phyloP scores from a whole-genome alignment of 2,888 invertebrate genomes.

The Temnothorax ravouxi region DNA sequence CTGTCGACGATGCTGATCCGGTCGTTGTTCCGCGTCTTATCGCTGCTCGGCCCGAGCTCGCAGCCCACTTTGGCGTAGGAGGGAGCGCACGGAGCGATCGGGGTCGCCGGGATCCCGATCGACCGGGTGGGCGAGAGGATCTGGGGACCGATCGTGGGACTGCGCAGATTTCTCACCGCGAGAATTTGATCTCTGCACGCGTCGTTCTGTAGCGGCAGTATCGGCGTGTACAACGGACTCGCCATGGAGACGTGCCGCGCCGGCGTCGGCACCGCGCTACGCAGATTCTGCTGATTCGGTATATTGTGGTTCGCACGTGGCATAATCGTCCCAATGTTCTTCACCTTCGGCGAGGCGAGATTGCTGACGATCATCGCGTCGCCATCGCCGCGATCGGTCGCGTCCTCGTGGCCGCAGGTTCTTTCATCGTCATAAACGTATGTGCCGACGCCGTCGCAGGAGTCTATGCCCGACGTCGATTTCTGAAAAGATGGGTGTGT shows the following conservation, averaged over 20 bases:
- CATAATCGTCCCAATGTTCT: conserved; percentile 38
- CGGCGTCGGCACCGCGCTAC: conserved; percentile 74
- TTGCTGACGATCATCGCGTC: not conserved
- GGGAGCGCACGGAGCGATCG: conserved; percentile 57
- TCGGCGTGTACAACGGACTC: conserved; percentile 59
- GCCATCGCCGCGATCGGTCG: conserved; percentile 47
- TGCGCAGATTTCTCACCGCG: conserved; percentile 81
- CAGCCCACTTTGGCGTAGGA: conserved; percentile 62
- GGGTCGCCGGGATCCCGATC: conserved; percentile 39
- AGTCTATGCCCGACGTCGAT: conserved; percentile 73
- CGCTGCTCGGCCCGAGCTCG: conserved; percentile 56
- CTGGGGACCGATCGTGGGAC: conserved; percentile 31
- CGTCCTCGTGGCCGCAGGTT: conserved; percentile 57
- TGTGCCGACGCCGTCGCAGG: conserved; percentile 69
- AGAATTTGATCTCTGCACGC: conserved; percentile 80
- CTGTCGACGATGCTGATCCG: conserved; percentile 75
- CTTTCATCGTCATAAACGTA: conserved; percentile 68
- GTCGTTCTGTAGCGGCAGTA: conserved; percentile 68
- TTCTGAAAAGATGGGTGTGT: conserved; percentile 58
- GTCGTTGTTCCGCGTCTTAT: conserved; percentile 66
- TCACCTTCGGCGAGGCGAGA: conserved; percentile 16
- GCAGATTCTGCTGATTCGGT: conserved; percentile 80
- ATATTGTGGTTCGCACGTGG: conserved; percentile 78
- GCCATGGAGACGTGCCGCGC: conserved; percentile 62
- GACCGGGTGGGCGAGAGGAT: conserved; percentile 50